Base-by-base conservation (phyloP, 2,113 vertebrate genomes). In the Archilochus colubris region DNA sequence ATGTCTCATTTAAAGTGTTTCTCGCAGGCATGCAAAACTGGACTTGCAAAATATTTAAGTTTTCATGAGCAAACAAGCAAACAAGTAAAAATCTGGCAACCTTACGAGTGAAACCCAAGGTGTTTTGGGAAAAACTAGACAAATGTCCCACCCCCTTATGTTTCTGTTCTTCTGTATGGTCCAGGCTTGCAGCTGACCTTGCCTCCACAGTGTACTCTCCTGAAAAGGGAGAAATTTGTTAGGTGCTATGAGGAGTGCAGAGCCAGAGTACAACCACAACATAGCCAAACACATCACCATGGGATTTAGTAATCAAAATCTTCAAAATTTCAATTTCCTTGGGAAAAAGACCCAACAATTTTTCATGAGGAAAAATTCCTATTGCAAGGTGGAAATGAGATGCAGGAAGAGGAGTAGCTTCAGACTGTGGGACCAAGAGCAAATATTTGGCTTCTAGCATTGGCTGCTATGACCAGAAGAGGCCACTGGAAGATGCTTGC, bases 311-410 rank as follows among this genome's bases (percentile, higher is more conserved):
- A 51, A 69, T 36, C 17, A 76, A 73, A 61, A 50, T 38, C 36
- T 31, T 54, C 40, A 15, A 15, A 59, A 50, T 88, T 80, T 66
- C 24, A 57, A 20, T 62, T 80, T 84, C 19, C 72, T 67, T 8
- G 11, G 4, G 4, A 1, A 82, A 70, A 76, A 54, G 68, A 4
- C 0, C 14, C 14, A 28, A 20, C 20, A 58, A 3, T 14, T 73
- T 84, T 88, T 55, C 43, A 10, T 23, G 16, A 55, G 23, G 7
- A 78, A 94, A 68, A 0, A 1, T 36, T 36, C 21, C 21, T 36
- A 3, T 69, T 46, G 48, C 10, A 69, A 79, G 36, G 36, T 17
- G 15, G 14, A 70, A 58, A 72, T 38, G 21, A 66, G 59, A 59
- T 51, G 31, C 27, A 73, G 83, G n/a, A 92, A 77, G 50, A 14